phyloP scores from a whole-genome alignment of 2,797 vertebrate species.

The Mormyrus proboscirostris region DNA sequence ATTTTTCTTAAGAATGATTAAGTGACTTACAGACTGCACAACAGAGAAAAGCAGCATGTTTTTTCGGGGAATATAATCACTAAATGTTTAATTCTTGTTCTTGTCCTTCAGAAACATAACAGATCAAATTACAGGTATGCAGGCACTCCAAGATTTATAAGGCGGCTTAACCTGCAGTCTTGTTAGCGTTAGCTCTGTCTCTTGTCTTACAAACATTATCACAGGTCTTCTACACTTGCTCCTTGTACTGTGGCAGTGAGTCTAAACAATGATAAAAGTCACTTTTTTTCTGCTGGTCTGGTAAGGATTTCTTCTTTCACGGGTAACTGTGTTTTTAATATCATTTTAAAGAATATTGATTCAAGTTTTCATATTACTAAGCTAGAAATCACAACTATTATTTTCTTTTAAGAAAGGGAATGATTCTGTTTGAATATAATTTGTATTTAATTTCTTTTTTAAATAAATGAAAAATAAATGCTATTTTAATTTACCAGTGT shows the following conservation, averaged over 20 bases:
- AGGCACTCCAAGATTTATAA: constrained; percentile 5
- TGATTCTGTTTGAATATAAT: constrained; percentile 47
- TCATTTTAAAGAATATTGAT: constrained; percentile 48
- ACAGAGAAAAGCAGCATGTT: constrained; percentile 39
- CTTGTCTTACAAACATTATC: background rate
- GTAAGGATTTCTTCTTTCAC: constrained; percentile 63
- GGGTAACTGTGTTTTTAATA: constrained; percentile 59
- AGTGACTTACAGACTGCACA: constrained; percentile 16
- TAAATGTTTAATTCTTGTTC: constrained; percentile 37
- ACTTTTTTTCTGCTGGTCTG: constrained; percentile 47
- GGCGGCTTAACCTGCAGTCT: background rate
- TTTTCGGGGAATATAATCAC: constrained; percentile 33
- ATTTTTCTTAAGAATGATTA: constrained; percentile 21
- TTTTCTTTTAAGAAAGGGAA: constrained; percentile 57
- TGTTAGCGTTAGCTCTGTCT: background rate
- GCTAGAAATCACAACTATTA: constrained; percentile 59
- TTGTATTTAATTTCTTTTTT: constrained; percentile 56
- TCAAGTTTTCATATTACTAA: constrained; percentile 61
- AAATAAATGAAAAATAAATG: constrained; percentile 43
- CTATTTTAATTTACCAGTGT: constrained; percentile 53
- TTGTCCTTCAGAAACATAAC: constrained; percentile 23
- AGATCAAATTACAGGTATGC: constrained; percentile 15
- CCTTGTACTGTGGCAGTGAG: constrained; percentile 27
- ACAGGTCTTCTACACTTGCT: constrained; percentile 48
- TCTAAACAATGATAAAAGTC: constrained; percentile 34